A percentile compares a stretch with the other conserved stretches of the same genome.
Evolutionary conservation across 2,113 vertebrate species (phyloP).

Genomic region (Riparia riparia): DNA sequence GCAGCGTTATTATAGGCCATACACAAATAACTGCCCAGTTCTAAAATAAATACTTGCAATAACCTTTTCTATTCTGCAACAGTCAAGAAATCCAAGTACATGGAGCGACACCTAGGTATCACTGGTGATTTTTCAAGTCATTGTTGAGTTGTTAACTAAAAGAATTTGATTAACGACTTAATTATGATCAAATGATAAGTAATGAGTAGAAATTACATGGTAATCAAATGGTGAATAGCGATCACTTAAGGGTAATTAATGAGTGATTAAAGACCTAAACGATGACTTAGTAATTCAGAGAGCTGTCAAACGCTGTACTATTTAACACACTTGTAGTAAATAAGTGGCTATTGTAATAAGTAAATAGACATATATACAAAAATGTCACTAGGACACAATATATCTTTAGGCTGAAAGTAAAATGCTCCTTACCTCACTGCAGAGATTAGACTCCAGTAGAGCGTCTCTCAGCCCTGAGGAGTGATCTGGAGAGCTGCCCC

Average conservation of each 20-base stretch:
- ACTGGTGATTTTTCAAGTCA: neutral
- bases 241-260: neutral
- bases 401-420: neutral
- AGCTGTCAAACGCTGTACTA: neutral
- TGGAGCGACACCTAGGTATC: neutral
- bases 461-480: neutral
- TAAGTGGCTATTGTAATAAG: neutral
- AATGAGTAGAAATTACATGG: accelerated
- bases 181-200: neutral
- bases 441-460: neutral
- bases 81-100: neutral
- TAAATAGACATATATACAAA: neutral
- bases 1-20: neutral
- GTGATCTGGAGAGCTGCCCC: neutral
- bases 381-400: accelerated
- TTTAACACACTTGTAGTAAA: neutral
- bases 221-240: accelerated
- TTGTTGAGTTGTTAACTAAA: neutral
- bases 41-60: neutral
- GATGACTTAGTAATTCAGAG: neutral
- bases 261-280: neutral
- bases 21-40: neutral
- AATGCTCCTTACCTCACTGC: accelerated
- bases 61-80: neutral
- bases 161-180: neutral